Conservation (phyloP, 35 echinoderm and acorn worm genomes). For the Hemicentrotus pulcherrimus region DNA sequence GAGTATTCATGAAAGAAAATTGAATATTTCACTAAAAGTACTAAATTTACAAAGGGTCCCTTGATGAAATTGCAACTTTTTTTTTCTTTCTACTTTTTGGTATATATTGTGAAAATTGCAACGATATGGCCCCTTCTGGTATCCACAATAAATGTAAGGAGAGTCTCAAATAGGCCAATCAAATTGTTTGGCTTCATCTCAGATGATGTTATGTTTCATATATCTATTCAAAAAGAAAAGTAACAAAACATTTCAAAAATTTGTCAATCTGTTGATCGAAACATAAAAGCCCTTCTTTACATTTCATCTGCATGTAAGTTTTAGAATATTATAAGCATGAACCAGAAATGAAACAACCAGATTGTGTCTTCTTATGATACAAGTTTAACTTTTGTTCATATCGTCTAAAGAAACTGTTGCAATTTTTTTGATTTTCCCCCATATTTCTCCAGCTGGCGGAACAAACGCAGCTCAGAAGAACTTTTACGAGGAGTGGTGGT, state of each 20-base stretch:
- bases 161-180: too few relatives aligned
- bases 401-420: background rate
- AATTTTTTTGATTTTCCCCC: background rate
- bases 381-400: background rate
- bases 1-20: background rate
- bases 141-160: too few relatives aligned
- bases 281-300: background rate
- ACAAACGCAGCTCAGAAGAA: constrained; percentile 30
- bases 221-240: too few relatives aligned
- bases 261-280: background rate
- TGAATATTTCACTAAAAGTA: background rate
- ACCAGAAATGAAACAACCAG: background rate
- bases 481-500: constrained; percentile 96
- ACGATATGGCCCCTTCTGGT: too few relatives aligned
- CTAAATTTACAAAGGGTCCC: background rate
- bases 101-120: too few relatives aligned
- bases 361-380: background rate
- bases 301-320: background rate
- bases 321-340: background rate
- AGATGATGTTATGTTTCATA: too few relatives aligned
- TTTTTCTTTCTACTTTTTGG: too few relatives aligned
- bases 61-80: background rate
- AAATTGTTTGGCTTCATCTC: too few relatives aligned
- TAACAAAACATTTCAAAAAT: too few relatives aligned
- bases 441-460: background rate